phyloP scores from a whole-genome alignment of 1,140 invertebrate species.

The Drosophila bocki region DNA sequence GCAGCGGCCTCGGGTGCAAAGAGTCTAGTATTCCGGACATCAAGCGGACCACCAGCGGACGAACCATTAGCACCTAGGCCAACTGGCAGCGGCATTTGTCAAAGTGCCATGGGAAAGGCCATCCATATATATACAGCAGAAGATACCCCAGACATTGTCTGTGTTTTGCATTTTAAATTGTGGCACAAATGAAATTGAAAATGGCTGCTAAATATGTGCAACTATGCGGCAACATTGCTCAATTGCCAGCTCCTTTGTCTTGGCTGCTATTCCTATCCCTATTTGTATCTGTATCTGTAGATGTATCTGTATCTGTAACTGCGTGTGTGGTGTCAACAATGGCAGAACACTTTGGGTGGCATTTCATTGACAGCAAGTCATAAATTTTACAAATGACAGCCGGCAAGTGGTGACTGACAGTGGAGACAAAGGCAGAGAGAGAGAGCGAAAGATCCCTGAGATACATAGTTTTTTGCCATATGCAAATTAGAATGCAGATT shows the following conservation, averaged over 20 bases:
- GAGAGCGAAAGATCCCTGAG: slow-evolving; percentile 10
- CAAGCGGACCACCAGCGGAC: slow-evolving; percentile 48
- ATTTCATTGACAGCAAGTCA: slow-evolving; percentile 80
- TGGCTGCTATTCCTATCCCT: slow-evolving; percentile 24
- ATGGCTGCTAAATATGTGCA: slow-evolving; percentile 79
- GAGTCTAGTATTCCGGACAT: slow-evolving; percentile 12
- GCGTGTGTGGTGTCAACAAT: slow-evolving; percentile 71
- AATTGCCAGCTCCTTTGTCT: slow-evolving; percentile 42
- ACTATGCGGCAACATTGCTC: slow-evolving; percentile 69
- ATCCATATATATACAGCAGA: slow-evolving; percentile 9
- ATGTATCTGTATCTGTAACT: slow-evolving; percentile 26
- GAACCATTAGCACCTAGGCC: slow-evolving; percentile 77
- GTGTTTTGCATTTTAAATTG: slow-evolving; percentile 83
- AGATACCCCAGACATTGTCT: slow-evolving; percentile 38
- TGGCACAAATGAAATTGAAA: slow-evolving; percentile 80
- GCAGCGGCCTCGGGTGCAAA: background rate
- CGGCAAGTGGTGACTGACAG: slow-evolving; percentile 67
- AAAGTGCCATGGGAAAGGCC: slow-evolving; percentile 51
- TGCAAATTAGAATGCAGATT: slow-evolving; percentile 15
- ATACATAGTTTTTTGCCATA: slow-evolving; percentile 17
- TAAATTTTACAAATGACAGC: slow-evolving; percentile 77
- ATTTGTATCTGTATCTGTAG: slow-evolving; percentile 20
- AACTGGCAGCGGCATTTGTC: slow-evolving; percentile 71
- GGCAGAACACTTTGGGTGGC: slow-evolving; percentile 73
- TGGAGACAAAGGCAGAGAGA: background rate